Percentiles rank a stretch among this genome's conserved stretches.
phyloP scores from a whole-genome alignment of 2,797 vertebrate species.

The Gymnoscopelus braueri region DNA sequence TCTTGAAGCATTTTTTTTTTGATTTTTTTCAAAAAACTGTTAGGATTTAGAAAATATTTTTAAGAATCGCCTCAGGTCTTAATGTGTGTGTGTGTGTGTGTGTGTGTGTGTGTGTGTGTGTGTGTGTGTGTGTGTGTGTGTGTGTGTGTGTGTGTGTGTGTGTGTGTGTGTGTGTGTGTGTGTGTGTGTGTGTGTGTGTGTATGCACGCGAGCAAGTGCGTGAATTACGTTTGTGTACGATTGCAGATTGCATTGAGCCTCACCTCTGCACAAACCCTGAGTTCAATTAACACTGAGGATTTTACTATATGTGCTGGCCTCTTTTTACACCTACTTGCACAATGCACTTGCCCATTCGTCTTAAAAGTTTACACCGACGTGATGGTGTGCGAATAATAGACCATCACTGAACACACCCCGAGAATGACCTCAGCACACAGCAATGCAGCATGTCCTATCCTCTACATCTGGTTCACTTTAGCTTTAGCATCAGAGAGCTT shows the following conservation, averaged over 20 bases:
- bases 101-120: no score
- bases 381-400: conserved; percentile 57
- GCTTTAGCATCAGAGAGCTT: conserved; percentile 74
- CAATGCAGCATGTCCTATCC: conserved; percentile 70
- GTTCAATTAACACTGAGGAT: not conserved
- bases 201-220: no score
- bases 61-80: no score
- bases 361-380: conserved; percentile 38
- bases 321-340: conserved; percentile 43
- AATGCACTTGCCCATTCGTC: conserved; percentile 50
- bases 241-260: not conserved
- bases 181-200: no score
- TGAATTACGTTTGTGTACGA: not conserved
- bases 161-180: no score
- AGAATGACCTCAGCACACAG: conserved; percentile 76
- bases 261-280: not conserved
- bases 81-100: no score
- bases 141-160: no score
- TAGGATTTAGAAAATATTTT: no score
- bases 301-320: not conserved
- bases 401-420: conserved; percentile 52
- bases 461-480: conserved; percentile 85
- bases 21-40: no score
- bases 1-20: no score
- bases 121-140: no score